Evolutionary conservation across 2,113 vertebrate species (phyloP), one percentile per base, ranked within the genome.

Genomic region (Epinephelus fuscoguttatus): DNA sequence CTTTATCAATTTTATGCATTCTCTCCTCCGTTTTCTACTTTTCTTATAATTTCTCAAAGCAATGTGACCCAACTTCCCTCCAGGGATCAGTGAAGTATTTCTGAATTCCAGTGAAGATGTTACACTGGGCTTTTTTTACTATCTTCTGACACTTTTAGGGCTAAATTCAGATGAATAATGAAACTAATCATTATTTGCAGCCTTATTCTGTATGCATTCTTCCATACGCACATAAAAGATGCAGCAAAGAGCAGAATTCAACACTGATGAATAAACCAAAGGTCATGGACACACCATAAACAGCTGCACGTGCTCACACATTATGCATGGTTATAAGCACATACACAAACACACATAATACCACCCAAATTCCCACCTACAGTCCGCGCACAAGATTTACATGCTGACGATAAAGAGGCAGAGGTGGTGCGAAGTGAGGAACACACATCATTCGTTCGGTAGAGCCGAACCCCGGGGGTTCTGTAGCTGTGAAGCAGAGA

Each of bases 391-490:
- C 1, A 17, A 27, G 30, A 81, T 84, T 55, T 33, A 52, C 70
- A 75, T 37, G 73, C 50, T 30, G 42, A 70, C 14, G 25, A 75
- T 33, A 60, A 78, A 87, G 27, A 63, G 73, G 63, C 30, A 19
- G 69, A 81, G 80, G 70, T 0, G 14, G 57, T 30, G 19, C 71
- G n/a, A 17, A 68, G 25, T 12, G 47, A 70, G 66, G 74, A 74
- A 55, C 33, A 67, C 45, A 66, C 75, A 68, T 85, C 63, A 47
- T 23, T 84, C 2, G 56, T 23, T 82, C 7, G 4, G 72, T 59
- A 59, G 27, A 83, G 83, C 60, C 7, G 77, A 83, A 87, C 86
- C 92, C 78, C 27, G 37, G 74, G 89, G 92, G 78, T 82, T 86
- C 72, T 80, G 80, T 66, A 61, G 55, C 84, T 84, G 84, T 82